Evolutionary conservation across 2,113 vertebrate species (phyloP).

Genomic region (Leuciscus idus): DNA sequence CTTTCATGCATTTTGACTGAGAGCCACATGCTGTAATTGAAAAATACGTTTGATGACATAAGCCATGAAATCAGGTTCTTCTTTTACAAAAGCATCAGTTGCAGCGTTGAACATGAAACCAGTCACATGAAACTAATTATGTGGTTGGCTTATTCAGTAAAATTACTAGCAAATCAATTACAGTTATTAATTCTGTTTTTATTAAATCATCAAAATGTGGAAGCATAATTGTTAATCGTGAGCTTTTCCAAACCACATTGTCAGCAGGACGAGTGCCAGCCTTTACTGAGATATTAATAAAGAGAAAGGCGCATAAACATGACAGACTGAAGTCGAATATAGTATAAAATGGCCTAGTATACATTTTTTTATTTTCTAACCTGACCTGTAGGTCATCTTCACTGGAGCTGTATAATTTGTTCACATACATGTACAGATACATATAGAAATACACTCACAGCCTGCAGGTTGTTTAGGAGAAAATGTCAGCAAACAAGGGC

Average conservation of each 20-base stretch:
- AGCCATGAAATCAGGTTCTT: background rate
- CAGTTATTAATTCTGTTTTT: constrained; percentile 25
- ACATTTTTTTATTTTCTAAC: background rate
- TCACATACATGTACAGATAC: background rate
- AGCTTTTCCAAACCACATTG: background rate
- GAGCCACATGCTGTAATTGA: too few species aligned
- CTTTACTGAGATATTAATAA: constrained; percentile 8
- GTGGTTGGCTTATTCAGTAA: constrained; percentile 15
- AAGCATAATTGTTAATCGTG: constrained; percentile 1
- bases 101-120: background rate
- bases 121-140: constrained; percentile 19
- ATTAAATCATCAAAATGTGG: constrained; percentile 33
- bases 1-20: too few species aligned
- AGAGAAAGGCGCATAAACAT: background rate
- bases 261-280: background rate
- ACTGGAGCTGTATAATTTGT: background rate
- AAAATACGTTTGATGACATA: too few species aligned
- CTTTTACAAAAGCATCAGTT: background rate
- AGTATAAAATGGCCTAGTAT: background rate
- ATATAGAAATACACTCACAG: background rate
- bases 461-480: background rate
- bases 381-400: constrained; percentile 14
- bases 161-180: constrained; percentile 22
- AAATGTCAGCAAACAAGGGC: constrained; percentile 31
- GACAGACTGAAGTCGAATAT: background rate